Evolutionary conservation across 2,113 vertebrate genomes (phyloP).

Genomic region (Irena cyanogastra): DNA sequence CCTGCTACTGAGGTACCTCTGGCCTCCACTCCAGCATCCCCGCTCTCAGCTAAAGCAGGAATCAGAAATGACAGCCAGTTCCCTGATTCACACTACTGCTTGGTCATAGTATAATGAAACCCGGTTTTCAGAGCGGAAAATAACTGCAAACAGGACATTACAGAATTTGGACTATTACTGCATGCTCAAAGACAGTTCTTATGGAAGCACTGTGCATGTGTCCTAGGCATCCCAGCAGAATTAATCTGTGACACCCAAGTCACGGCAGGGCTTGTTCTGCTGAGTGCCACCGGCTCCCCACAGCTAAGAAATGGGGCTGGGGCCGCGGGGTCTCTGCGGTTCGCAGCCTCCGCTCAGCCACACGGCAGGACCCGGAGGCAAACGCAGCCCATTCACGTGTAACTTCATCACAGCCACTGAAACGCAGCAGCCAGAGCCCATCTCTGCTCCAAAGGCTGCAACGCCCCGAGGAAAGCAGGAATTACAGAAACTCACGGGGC

Average conservation of each 20-base stretch:
- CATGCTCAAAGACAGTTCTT: neutral
- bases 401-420: neutral
- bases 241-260: neutral
- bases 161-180: neutral
- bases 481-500: neutral
- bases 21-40: neutral
- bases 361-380: neutral
- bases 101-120: neutral
- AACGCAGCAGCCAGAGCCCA: neutral
- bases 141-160: neutral
- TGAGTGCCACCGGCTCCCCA: neutral
- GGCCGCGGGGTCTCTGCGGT: neutral
- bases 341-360: neutral
- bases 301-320: fast-evolving
- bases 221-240: neutral
- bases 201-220: fast-evolving
- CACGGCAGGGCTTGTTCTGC: neutral
- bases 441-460: neutral
- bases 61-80: neutral
- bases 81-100: neutral
- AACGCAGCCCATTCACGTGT: neutral
- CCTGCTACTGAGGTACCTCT: neutral
- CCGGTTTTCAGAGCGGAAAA: neutral
- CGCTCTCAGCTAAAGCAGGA: neutral
- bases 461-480: neutral